Conservation (phyloP, 1,140 invertebrate genomes). For the Bombus waltoni region DNA sequence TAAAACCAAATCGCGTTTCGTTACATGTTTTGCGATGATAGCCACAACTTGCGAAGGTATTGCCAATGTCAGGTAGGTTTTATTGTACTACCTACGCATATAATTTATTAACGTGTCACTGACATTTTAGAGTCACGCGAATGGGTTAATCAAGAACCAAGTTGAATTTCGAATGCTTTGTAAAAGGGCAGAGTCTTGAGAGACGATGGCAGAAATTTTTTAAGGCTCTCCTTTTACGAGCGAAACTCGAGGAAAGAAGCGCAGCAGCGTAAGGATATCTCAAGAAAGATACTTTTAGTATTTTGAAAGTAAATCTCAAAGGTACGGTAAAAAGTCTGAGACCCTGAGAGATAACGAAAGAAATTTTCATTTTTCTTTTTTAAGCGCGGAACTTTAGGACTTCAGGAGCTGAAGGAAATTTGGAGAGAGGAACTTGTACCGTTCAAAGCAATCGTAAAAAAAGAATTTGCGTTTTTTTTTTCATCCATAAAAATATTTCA, state of each 20-base stretch:
- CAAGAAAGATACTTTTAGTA: too few relatives aligned
- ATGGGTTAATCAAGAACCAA: neutral
- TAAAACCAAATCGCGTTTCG: too few relatives aligned
- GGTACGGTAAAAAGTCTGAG: too few relatives aligned
- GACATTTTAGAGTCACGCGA: neutral
- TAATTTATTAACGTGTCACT: neutral
- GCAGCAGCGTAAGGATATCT: neutral
- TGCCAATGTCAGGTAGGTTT: neutral
- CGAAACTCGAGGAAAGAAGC: neutral
- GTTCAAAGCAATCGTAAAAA: neutral
- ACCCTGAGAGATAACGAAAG: too few relatives aligned
- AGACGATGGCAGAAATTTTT: neutral
- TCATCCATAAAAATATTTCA: neutral
- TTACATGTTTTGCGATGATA: too few relatives aligned
- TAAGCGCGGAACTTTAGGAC: neutral
- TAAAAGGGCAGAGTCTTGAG: neutral
- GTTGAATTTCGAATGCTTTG: neutral
- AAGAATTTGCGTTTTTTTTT: neutral
- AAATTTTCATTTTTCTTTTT: neutral
- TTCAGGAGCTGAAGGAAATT: neutral
- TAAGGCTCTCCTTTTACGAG: neutral
- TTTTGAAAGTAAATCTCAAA: too few relatives aligned
- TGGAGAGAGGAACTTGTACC: too few relatives aligned
- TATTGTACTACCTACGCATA: too few relatives aligned
- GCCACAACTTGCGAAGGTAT: neutral